phyloP scores from a whole-genome alignment of 2,113 vertebrate genomes.

The Grallaria varia region DNA sequence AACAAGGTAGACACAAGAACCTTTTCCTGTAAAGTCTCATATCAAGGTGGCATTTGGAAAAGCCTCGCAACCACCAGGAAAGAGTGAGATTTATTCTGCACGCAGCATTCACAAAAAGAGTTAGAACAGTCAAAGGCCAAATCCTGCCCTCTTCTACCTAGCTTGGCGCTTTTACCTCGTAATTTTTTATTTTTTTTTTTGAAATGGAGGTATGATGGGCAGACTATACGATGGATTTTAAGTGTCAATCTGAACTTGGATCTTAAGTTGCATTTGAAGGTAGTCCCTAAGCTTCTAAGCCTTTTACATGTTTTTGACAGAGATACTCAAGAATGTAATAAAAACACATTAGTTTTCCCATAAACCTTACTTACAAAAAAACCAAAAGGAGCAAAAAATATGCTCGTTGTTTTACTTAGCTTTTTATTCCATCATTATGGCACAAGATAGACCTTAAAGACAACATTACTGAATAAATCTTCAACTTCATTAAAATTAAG shows the following conservation, averaged over 20 bases:
- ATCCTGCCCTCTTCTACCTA: background rate
- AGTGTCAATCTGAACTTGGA: background rate
- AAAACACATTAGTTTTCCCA: background rate
- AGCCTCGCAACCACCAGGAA: background rate
- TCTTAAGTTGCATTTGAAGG: background rate
- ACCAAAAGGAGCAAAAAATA: conserved; percentile 14
- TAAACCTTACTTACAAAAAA: background rate
- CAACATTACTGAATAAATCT: conserved; percentile 75
- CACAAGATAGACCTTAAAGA: conserved; percentile 80
- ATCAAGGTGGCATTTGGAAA: background rate
- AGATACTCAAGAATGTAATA: background rate
- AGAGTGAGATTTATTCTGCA: background rate
- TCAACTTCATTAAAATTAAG: conserved; percentile 68
- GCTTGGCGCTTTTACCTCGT: background rate
- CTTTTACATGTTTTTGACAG: background rate
- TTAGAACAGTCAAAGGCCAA: background rate
- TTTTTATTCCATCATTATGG: conserved; percentile 81
- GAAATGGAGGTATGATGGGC: background rate
- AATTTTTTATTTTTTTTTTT: no score
- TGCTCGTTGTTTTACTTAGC: conserved; percentile 54
- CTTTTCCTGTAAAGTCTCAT: background rate
- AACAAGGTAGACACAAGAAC: background rate
- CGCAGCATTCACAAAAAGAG: background rate
- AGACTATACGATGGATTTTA: background rate
- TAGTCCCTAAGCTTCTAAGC: background rate